phyloP scores from a whole-genome alignment of 2,797 vertebrate genomes.

The Ceyx erithaca region DNA sequence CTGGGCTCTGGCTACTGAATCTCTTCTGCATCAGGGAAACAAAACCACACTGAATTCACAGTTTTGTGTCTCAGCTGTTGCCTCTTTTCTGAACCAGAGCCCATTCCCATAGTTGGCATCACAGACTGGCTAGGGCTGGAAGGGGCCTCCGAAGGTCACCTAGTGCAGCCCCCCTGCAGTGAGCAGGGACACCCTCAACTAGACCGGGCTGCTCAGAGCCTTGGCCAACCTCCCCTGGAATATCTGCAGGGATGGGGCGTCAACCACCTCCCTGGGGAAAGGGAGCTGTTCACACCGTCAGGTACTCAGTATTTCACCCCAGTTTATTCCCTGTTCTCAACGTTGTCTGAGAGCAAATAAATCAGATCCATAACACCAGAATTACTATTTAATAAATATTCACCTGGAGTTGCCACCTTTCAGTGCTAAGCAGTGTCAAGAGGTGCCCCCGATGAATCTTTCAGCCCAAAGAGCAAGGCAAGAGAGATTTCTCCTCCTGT shows the following conservation, averaged over 20 bases:
- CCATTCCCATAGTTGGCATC: background rate
- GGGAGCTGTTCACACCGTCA: background rate
- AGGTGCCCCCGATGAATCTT: background rate
- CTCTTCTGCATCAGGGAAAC: too few species aligned
- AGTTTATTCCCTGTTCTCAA: background rate
- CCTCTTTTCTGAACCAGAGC: background rate
- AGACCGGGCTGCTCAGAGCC: too few species aligned
- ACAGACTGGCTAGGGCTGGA: too few species aligned
- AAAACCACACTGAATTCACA: too few species aligned
- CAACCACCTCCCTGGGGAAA: too few species aligned
- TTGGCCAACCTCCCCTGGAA: too few species aligned
- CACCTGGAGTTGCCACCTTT: background rate
- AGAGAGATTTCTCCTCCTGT: background rate
- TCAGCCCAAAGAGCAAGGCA: background rate
- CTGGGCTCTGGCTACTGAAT: too few species aligned
- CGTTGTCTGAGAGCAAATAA: background rate
- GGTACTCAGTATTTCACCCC: background rate
- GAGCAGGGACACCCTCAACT: too few species aligned
- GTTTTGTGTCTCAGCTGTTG: background rate
- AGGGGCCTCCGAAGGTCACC: too few species aligned
- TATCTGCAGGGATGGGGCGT: too few species aligned
- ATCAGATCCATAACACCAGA: background rate
- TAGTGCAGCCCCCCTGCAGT: too few species aligned
- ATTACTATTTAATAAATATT: background rate
- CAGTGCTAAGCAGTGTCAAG: accelerated